These are phyloP conservation scores for Drosophila auraria DNA, from an alignment of 1,140 invertebrate species.

Conservation along the genomic window DNA sequence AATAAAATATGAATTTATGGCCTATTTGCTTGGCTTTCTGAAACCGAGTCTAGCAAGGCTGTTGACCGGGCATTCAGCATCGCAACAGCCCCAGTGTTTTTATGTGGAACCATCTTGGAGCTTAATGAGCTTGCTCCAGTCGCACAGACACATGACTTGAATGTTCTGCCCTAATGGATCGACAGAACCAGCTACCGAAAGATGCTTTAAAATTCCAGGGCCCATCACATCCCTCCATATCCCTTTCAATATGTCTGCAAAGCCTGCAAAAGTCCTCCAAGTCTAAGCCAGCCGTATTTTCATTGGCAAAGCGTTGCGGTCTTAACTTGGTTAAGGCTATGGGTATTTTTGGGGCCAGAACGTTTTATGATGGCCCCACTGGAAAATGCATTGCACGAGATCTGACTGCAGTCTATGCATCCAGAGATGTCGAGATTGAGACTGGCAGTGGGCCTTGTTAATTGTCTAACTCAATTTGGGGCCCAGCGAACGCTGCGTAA, in stretches of 20 bases:
- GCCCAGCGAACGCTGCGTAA: constrained; percentile 31
- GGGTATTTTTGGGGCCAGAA: constrained; percentile 37
- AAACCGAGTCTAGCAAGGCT: constrained; percentile 32
- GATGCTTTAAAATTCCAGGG: constrained; percentile 43
- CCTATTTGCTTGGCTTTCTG: constrained; percentile 77
- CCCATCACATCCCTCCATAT: constrained; percentile 4
- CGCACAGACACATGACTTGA: neutral
- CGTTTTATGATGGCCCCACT: constrained; percentile 33
- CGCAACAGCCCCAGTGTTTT: constrained; percentile 52
- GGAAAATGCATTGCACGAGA: constrained; percentile 26
- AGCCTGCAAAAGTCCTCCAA: neutral
- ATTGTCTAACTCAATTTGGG: constrained; percentile 78
- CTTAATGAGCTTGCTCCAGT: constrained; percentile 69
- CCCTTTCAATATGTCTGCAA: constrained; percentile 5
- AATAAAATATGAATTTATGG: constrained; percentile 82
- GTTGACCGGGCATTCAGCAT: constrained; percentile 21
- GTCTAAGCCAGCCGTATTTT: constrained; percentile 24
- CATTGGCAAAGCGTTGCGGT: constrained; percentile 52
- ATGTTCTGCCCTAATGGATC: constrained; percentile 35
- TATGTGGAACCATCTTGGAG: constrained; percentile 42
- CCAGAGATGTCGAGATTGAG: constrained; percentile 7
- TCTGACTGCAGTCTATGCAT: constrained; percentile 1
- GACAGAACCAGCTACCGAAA: constrained; percentile 1
- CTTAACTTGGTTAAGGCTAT: constrained; percentile 46
- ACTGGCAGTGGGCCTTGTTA: constrained; percentile 34